Base-by-base conservation (phyloP, 2,888 invertebrate species). In the Agrochola lota region DNA sequence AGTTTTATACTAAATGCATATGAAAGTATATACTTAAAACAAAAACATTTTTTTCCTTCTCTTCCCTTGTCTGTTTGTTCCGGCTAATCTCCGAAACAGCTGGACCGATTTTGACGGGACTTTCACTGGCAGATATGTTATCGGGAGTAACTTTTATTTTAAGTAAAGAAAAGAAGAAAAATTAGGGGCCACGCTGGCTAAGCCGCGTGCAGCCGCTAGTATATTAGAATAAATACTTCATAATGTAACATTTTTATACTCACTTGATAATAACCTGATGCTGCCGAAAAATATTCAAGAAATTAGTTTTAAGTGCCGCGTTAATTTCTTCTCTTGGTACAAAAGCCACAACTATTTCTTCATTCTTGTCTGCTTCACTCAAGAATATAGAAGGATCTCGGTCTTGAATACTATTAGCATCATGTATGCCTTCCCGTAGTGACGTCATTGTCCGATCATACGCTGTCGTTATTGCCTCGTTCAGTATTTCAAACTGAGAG, bases 231-330 rank as follows among this genome's bases (percentile, higher is more conserved):
- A 0, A 23, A 43, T 23, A 15, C 12, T 15, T 68, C 2, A 66
- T 30, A 57, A n/a, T 40, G 40, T 40, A n/a, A 55, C 1, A 17
- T 43, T 43, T 66, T 17, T 20, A 46, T 52, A 91, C 93, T 88
- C 87, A 96, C 96, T 92, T 92, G 81, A 95, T 95, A 20, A 96
- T 90, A 66, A 93, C 72, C 86, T 96, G 96, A 86, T 96, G 96
- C 89, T 96, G 96, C n/a, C 89, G 92, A 88, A 96, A 91, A 89
- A 95, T 95, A 83, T 88, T 92, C 78, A 87, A 90, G 68, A 96
- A 87, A 55, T 92, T 91, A 59, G 84, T 90, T 89, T 94, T 91
- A 78, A 96, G 88, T 40, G 93, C 93, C n/a, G 81, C 85, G 85
- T 95, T 95, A 81, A 96, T 94, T 89, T 94, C 91, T 84, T 91